A percentile compares a stretch with the other conserved stretches of the same genome.
These are phyloP conservation scores for Enteromius treurensis DNA, from an alignment of 2,797 vertebrate species.

Conservation along the genomic window DNA sequence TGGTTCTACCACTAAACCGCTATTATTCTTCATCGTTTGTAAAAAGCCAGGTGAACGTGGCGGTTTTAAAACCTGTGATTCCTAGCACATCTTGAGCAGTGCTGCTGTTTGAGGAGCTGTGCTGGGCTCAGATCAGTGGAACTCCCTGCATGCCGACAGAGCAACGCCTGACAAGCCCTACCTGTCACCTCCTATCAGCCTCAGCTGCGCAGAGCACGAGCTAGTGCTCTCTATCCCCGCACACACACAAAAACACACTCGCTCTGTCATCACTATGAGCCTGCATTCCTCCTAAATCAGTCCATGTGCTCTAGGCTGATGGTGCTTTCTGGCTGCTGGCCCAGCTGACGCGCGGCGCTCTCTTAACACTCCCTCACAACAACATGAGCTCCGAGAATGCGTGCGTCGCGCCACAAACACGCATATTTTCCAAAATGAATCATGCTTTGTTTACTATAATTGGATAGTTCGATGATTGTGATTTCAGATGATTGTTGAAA, in stretches of 20 bases:
- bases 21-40: neutral
- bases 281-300: conserved; percentile 54
- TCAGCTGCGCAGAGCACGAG: conserved; percentile 43
- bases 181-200: conserved; percentile 56
- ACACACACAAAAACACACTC: conserved; percentile 29
- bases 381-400: conserved; percentile 12
- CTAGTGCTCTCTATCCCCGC: conserved; percentile 52
- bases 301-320: conserved; percentile 51
- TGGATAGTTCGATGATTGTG: neutral
- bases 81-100: conserved; percentile 3
- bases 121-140: conserved; percentile 44
- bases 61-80: conserved; percentile 9
- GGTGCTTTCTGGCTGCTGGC: conserved; percentile 50
- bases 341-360: conserved; percentile 19
- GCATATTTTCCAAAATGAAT: neutral
- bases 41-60: neutral
- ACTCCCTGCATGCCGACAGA: conserved; percentile 43
- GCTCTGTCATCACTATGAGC: conserved; percentile 56
- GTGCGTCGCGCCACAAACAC: neutral
- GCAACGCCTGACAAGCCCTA: conserved; percentile 54
- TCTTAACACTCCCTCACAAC: conserved; percentile 19
- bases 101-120: conserved; percentile 43
- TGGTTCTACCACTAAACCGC: neutral
- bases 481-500: conserved; percentile 23
- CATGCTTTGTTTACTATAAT: conserved; percentile 13